Evolutionary conservation across 2,888 invertebrate species (phyloP), one percentile per base, ranked within the genome.

Genomic region (Masnerella sp.): DNA sequence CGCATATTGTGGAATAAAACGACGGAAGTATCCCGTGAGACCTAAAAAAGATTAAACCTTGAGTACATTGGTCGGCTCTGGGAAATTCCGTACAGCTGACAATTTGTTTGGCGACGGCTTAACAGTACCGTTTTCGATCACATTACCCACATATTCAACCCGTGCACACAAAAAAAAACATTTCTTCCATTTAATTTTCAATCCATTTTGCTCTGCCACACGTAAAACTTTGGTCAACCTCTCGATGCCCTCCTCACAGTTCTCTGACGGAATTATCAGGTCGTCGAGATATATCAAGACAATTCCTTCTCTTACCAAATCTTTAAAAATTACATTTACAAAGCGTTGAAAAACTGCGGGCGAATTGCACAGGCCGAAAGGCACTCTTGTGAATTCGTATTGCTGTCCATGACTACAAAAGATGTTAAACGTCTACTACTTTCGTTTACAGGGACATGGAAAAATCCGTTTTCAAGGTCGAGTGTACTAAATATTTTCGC

Each of bases 401-500:
- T 45, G 45, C 5, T 28, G 25, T 9, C 3, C 25, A 25, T 11
- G 9, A 45, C 28, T 15, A 25, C 45, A 15, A 45, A 45, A 7
- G 45, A 45, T 11, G 49, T 49, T 9, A 17, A 49, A 17, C 32
- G 17, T 7, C 12, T 15, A 18, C 49, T 49, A 12, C 17, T 11
- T 11, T 49, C 18, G 5, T 32, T 18, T 11, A 49, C 49, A 9
- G 32, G 49, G 8, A 49, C 49, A 14, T 49, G 49, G 18, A 45
- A 45, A 14, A 34, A 34, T 5, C 34, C 34, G 34, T 34, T 34
- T 11, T 34, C 34, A 34, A 34, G 34, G 18, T 51, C 58, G 17
- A 58, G 11, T 5, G 58, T 58, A 28, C 12, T 28, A 8, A 58
- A 58, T n/a, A 58, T 43, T 28, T 34, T 30, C 9, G 61, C 49